Percentiles rank a stretch among this genome's conserved stretches.
These are phyloP conservation scores for Perdix hodgsoniae DNA, from an alignment of 2,797 vertebrate species.

Conservation along the genomic window DNA sequence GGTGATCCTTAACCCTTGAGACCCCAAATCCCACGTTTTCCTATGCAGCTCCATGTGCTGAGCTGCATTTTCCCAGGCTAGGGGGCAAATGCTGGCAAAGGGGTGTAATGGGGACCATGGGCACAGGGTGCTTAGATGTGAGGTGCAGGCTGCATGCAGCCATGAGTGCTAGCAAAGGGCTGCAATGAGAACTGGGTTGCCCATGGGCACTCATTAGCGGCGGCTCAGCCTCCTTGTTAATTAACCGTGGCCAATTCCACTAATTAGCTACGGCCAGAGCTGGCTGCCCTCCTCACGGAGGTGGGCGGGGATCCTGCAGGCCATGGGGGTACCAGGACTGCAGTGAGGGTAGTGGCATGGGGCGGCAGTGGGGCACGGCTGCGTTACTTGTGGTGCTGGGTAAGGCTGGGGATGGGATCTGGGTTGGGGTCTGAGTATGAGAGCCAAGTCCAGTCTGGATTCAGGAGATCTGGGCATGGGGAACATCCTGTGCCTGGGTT, in stretches of 20 bases:
- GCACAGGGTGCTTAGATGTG: background rate
- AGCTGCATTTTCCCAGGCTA: background rate
- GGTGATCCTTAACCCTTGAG: background rate
- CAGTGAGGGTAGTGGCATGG: background rate
- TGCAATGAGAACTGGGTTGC: background rate
- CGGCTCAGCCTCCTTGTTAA: background rate
- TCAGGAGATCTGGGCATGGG: background rate
- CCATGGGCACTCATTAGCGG: background rate
- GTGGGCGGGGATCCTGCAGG: background rate
- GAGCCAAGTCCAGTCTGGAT: background rate
- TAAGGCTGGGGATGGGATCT: background rate
- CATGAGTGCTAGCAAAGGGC: background rate
- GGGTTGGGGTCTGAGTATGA: background rate
- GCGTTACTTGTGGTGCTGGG: constrained; percentile 18
- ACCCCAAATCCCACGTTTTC: background rate
- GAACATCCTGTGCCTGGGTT: background rate
- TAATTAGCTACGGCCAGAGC: background rate
- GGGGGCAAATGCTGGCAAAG: background rate
- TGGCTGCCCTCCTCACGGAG: background rate
- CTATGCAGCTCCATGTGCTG: background rate
- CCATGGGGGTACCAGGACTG: background rate
- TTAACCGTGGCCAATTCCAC: background rate
- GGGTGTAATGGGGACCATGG: fast-evolving
- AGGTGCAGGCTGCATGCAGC: background rate
- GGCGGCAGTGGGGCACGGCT: background rate